Evolutionary conservation across 2,113 vertebrate species (phyloP), one percentile per base, ranked within the genome.

Genomic region (Austrofundulus limnaeus): DNA sequence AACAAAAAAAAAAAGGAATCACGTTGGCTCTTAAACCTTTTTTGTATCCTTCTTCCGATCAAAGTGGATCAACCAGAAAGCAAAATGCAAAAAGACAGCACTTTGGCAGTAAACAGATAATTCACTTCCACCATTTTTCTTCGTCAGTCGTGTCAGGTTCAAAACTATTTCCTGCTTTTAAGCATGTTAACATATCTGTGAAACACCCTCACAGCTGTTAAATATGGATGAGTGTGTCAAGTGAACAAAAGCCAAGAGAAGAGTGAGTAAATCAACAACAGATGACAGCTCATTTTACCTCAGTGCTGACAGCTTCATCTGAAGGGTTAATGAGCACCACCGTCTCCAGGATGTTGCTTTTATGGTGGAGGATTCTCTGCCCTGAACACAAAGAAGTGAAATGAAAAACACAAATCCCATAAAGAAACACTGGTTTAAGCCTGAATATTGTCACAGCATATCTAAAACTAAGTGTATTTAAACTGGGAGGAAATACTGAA

Each of bases 321-420:
- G 97, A 96, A 66, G 97, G 97, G 82, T 99, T 99, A 85, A 99
- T 98, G 15, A 98, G 92, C 65, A 98, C 96, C 47, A 98, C 96
- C 0, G 96, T 98, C 88, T 98, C 96, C 89, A 98, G 90, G 58
- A 97, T 81, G 74, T 93, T 95, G 84, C 96, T 98, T 90, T 96
- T 94, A 76, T 98, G 96, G 83, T 98, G 96, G 87, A 98, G 95
- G 85, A 97, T 98, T 85, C 98, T 96, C 89, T 98, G 96, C 63
- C 96, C 96, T 98, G 84, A 76, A 88, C 81, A 67, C 11, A 70
- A 67, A 79, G 76, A 12, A 75, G 21, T 53, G 64, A 69, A 57
- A 34, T 34, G 9, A 11, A 61, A 1, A 38, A 37, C 47, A 20
- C 43, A 49, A 28, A 52, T 45, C 2, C n/a, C 31, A 25, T 54